Base-by-base conservation (phyloP, 2,888 invertebrate species). In the Amphipoea lucens region DNA sequence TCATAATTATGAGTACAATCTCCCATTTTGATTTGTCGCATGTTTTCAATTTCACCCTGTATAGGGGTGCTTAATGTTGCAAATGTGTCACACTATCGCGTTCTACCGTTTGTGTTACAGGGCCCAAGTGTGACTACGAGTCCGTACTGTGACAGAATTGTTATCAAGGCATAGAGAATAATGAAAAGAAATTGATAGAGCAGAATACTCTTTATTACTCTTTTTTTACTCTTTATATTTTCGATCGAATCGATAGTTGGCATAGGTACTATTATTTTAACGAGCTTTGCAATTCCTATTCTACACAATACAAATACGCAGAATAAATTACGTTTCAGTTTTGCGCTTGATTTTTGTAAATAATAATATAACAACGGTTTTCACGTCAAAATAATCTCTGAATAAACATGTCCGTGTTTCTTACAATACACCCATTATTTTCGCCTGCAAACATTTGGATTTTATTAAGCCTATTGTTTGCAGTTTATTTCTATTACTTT, bases 391-490 rank as follows among this genome's bases (percentile, higher is more conserved):
- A 72, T 74, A 54, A 42, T 48, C 6, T 42, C 40, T 71, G 29
- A 69, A 73, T 23, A 68, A 78, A 78, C n/a, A 72, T 42, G 42
- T 69, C 68, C n/a, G 68, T 42, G 42, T 69, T 72, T 71, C 45
- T 63, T 75, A 66, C 60, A 68, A 74, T 11, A 54, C n/a, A 29
- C 42, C 51, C 36, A 48, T 80, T 81, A 72, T 73, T 75, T 75
- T 80, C 17, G 54, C 63, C 29, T 66, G 65, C 45, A 67, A 71
- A 82, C 62, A 70, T 82, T 66, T 78, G n/a, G 17, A 78, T 70
- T 82, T 74, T 78, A 74, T 66, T 68, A 60, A 72, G 81, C n/a
- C 63, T 48, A 82, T 60, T 78, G 73, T 74, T 51, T 62, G 78
- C 71, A 74, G 57, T 40, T 57, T 40, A 17, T 65, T 60, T 36